Evolutionary conservation across 2,797 vertebrate species (phyloP).

Genomic region (Macrochelys suwanniensis): DNA sequence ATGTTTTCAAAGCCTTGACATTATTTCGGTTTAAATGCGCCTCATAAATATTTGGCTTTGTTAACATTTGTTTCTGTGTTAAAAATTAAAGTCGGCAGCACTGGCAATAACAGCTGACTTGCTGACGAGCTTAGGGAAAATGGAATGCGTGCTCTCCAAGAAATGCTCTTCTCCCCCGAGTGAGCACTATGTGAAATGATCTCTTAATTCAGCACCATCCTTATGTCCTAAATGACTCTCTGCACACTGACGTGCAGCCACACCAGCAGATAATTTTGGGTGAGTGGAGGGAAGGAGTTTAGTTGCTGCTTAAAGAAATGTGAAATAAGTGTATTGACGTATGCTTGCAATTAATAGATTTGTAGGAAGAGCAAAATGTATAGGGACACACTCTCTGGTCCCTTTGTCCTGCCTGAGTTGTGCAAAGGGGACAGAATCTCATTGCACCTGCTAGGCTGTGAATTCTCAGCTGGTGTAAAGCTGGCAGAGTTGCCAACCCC

Average conservation of each 20-base stretch:
- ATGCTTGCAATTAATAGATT: not conserved
- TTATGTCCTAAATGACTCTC: slow-evolving; percentile 20
- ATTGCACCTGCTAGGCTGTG: not conserved
- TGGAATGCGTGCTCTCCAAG: fast-evolving
- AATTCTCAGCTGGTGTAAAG: not conserved
- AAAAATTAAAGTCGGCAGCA: slow-evolving; percentile 39
- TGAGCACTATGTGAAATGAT: slow-evolving; percentile 2
- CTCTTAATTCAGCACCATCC: slow-evolving; percentile 3
- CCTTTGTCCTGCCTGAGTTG: not conserved
- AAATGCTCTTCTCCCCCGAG: not conserved
- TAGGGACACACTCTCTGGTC: not conserved
- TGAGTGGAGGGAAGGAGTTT: not conserved
- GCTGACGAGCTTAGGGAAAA: not conserved
- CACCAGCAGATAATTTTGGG: not conserved
- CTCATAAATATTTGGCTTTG: slow-evolving; percentile 65
- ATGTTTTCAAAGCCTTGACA: slow-evolving; percentile 51
- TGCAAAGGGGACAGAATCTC: not conserved
- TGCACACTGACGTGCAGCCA: not conserved
- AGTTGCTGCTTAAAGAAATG: not conserved
- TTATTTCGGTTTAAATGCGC: slow-evolving; percentile 54
- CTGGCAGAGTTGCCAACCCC: not conserved
- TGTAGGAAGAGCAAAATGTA: not conserved
- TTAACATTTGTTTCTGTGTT: slow-evolving; percentile 65
- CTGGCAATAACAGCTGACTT: not conserved
- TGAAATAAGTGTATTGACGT: not conserved